A percentile compares a stretch with the other conserved stretches of the same genome.
phyloP scores from a whole-genome alignment of 35 echinoderm and acorn worm species.

The Diadema setosum region DNA sequence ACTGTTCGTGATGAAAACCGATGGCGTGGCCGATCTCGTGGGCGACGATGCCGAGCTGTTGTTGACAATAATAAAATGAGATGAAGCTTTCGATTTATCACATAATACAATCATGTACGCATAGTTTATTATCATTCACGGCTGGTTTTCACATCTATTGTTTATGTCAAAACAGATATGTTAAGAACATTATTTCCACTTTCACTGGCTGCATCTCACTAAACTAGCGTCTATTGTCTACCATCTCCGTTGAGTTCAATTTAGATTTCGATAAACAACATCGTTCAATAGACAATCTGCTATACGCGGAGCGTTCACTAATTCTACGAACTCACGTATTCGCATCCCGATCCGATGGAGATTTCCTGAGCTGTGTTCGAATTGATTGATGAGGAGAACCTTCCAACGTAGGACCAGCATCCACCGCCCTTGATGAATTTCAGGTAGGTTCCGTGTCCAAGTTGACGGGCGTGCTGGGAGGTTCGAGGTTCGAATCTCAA shows the following conservation, averaged over 20 bases:
- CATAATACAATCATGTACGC: not conserved
- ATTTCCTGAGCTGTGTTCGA: constrained; percentile 8
- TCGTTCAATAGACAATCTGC: no score
- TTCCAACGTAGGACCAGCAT: constrained; percentile 45
- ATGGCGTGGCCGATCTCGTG: constrained; percentile 87
- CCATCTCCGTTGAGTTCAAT: not conserved
- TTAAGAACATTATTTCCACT: no score
- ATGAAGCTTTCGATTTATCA: not conserved
- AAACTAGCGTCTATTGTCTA: not conserved
- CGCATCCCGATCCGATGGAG: constrained; percentile 36
- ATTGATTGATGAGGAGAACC: no score
- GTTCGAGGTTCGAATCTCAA: constrained; percentile 8
- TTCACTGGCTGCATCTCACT: no score
- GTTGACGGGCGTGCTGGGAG: not conserved
- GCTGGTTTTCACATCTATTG: no score
- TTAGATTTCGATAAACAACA: not conserved
- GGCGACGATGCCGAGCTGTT: constrained; percentile 23
- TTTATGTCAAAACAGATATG: no score
- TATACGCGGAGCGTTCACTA: not conserved
- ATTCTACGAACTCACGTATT: not conserved
- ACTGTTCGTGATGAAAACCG: constrained; percentile 78
- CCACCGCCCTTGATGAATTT: not conserved
- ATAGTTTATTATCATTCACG: not conserved
- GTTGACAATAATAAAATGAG: not conserved
- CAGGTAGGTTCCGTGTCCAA: not conserved